A percentile compares a stretch with the other conserved stretches of the same genome.
Evolutionary conservation across 2,797 vertebrate species (phyloP).

Genomic region (Rhyacichthys aspro): DNA sequence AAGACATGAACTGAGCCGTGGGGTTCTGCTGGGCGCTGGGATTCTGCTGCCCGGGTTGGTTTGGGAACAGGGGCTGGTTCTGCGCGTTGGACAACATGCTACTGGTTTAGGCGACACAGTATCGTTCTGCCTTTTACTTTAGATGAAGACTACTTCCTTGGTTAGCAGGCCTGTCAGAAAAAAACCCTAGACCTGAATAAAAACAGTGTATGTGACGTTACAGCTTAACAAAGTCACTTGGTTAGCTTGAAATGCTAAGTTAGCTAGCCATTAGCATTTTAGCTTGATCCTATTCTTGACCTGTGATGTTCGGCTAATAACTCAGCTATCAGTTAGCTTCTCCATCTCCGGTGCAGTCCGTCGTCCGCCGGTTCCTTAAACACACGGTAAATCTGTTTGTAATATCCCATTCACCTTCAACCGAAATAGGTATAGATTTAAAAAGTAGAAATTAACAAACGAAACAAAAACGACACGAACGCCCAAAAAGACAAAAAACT

Average conservation of each 20-base stretch:
- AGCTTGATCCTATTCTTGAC: constrained; percentile 65
- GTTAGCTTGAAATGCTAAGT: constrained; percentile 36
- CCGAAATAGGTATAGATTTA: not conserved
- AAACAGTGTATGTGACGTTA: constrained; percentile 21
- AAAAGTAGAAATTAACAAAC: not conserved
- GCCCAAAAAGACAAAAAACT: constrained; percentile 31
- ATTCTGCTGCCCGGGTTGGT: constrained; percentile 73
- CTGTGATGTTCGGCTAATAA: constrained; percentile 67
- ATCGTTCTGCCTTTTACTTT: constrained; percentile 18
- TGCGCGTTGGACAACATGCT: constrained; percentile 87
- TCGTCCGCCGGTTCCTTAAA: constrained; percentile 66
- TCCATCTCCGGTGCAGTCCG: constrained; percentile 73
- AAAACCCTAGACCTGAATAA: constrained; percentile 25
- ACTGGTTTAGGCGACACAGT: constrained; percentile 24
- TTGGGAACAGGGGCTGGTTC: constrained; percentile 84
- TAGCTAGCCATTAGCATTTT: constrained; percentile 69
- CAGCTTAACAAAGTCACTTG: constrained; percentile 47
- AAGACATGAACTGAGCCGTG: constrained; percentile 75
- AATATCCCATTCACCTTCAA: constrained; percentile 36
- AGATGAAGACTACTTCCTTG: constrained; percentile 41
- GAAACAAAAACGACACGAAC: constrained; percentile 31
- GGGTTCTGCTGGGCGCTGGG: constrained; percentile 66
- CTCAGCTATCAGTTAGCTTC: constrained; percentile 78
- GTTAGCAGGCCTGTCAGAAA: constrained; percentile 39
- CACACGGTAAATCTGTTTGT: constrained; percentile 60